Base-by-base conservation (phyloP, 2,113 vertebrate species). In the Cebidichthys violaceus region DNA sequence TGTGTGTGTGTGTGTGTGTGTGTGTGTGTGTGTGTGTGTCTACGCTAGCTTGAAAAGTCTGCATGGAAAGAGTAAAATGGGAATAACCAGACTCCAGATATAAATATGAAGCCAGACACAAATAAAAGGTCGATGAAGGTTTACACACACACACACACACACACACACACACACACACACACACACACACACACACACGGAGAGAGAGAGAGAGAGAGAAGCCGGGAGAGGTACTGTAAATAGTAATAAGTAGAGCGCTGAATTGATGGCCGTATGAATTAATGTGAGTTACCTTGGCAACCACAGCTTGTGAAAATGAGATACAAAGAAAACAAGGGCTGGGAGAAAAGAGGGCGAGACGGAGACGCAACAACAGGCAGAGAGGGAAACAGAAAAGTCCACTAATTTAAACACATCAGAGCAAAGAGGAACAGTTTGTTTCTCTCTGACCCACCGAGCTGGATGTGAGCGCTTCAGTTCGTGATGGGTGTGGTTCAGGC, bases 261-360 rank as follows among this genome's bases (percentile, higher is more conserved):
- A 81, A 77, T 70, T 59, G 71, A 87, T 70, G 83, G 66, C 50
- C 1, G n/a, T 78, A 88, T 88, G 81, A 90, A 83, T 92, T 85
- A 84, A 86, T 85, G 76, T 83, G 79, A 86, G 89, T 90, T 92
- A 85, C 89, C 87, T 17, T 86, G 87, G 85, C 83, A 90, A 92
- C 90, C 31, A 3, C 76, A 60, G 83, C 27, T 39, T 79, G 75
- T 71, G 83, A 84, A 55, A 85, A 77, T 77, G 50, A 67, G 76
- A 83, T 24, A 57, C 57, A 75, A 71, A 74, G 66, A 73, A 41
- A 77, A 61, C 54, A 27, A 52, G 2, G 50, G 70, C 82, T 31
- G 71, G 70, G 47, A 79, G 70, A 52, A 62, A 37, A 6, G 45
- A 70, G 55, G 17, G 9, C 13, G 47, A 29, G 50, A n/a, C 14